These are phyloP conservation scores for Regulus satrapa DNA, from an alignment of 2,113 vertebrate genomes.

Conservation along the genomic window DNA sequence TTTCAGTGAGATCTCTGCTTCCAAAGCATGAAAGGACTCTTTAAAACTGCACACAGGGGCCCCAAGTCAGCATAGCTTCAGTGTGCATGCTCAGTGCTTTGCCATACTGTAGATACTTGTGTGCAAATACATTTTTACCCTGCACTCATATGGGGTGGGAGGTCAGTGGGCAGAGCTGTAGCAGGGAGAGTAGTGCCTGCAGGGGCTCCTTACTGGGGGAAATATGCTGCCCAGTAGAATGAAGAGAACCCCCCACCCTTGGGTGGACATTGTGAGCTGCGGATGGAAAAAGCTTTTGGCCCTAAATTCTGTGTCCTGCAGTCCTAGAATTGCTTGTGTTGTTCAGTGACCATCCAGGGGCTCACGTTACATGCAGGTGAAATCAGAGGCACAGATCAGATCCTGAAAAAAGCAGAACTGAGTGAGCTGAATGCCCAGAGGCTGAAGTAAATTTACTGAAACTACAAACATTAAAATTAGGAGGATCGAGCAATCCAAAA, in stretches of 20 bases:
- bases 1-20: neutral
- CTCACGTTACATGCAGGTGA: neutral
- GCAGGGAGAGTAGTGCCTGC: fast-evolving
- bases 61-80: neutral
- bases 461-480: neutral
- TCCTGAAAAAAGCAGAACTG: neutral
- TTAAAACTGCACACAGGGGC: neutral
- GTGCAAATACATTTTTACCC: neutral
- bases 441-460: neutral
- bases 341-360: neutral
- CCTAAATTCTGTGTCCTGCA: neutral
- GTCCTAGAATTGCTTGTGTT: neutral
- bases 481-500: neutral
- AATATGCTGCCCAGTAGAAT: neutral
- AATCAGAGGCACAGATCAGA: neutral
- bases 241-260: fast-evolving
- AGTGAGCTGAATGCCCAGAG: neutral
- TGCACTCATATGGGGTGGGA: fast-evolving
- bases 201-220: neutral
- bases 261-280: neutral
- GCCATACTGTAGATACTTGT: neutral
- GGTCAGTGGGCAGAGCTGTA: neutral
- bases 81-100: neutral
- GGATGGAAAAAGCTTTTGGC: neutral
- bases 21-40: neutral